Evolutionary conservation across 2,888 invertebrate species (phyloP).

Genomic region (Micropterix aruncella): DNA sequence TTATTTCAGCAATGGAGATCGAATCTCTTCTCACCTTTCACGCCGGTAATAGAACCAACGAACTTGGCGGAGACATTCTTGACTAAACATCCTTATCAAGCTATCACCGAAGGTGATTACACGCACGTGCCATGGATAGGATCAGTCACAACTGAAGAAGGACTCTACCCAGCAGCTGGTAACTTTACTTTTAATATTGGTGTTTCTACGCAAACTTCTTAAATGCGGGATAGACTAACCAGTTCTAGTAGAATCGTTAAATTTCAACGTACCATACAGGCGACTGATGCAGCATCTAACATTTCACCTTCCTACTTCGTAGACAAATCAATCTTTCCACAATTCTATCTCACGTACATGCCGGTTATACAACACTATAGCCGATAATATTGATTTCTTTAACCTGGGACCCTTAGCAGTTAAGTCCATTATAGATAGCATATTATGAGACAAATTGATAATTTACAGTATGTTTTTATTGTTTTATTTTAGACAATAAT

Average conservation of each 20-base stretch:
- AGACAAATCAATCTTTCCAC: no score
- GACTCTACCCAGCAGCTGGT: conserved; percentile 59
- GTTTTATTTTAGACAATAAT: no score
- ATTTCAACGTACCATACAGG: background rate
- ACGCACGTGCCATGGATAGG: conserved; percentile 54
- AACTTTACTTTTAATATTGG: conserved; percentile 13
- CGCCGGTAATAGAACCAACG: conserved; percentile 49
- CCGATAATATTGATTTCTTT: no score
- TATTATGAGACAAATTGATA: no score
- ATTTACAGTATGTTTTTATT: no score
- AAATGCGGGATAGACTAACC: background rate
- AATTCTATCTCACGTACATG: no score
- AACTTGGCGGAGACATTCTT: conserved; percentile 42
- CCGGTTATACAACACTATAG: no score
- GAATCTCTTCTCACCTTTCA: conserved; percentile 59
- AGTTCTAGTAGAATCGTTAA: no score
- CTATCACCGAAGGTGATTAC: conserved; percentile 43
- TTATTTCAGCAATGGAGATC: conserved; percentile 29
- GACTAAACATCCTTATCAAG: conserved; percentile 45
- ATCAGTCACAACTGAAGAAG: conserved; percentile 55
- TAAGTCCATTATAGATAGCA: no score
- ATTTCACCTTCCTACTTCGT: no score
- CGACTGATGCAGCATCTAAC: background rate
- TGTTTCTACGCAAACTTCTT: no score
- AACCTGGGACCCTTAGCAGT: no score